Conservation (phyloP, 2,888 invertebrate species). For the Anarsia innoxiella region DNA sequence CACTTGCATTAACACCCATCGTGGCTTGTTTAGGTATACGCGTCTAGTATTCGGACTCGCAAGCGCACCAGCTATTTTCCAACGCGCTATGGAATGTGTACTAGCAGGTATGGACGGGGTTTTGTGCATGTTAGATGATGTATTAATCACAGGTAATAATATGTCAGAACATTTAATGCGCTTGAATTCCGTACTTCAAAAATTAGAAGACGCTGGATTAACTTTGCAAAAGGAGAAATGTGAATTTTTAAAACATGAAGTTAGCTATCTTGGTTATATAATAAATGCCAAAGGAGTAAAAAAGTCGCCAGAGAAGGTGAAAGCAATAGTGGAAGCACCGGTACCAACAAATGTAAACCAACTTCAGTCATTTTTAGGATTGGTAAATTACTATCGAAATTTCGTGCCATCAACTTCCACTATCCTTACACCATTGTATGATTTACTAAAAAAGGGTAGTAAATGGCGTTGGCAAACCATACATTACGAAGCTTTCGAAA, state of each 20-base stretch:
- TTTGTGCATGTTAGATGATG: background rate
- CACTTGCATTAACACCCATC: conserved; percentile 1
- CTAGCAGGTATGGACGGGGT: conserved; percentile 2
- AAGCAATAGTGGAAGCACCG: background rate
- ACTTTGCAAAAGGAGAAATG: background rate
- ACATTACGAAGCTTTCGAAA: conserved; percentile 11
- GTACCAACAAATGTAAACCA: background rate
- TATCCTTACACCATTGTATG: background rate
- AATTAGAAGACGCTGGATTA: background rate
- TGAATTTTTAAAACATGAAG: background rate
- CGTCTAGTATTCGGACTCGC: background rate
- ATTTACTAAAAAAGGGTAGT: background rate
- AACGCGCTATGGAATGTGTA: background rate
- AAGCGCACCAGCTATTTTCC: background rate
- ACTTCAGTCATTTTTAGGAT: conserved; percentile 3
- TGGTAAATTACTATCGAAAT: conserved; percentile 4
- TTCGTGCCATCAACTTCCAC: background rate
- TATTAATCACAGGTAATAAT: background rate
- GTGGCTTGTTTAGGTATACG: background rate
- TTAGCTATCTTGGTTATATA: conserved; percentile 9
- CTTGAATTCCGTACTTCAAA: background rate
- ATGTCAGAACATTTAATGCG: background rate
- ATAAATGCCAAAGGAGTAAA: conserved; percentile 9
- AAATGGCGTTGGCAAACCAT: background rate
- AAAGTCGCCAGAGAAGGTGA: conserved; percentile 5